Evolutionary conservation across 92 coral and sea anemone genomes (phyloP).

Genomic region (Nematostella vectensis): DNA sequence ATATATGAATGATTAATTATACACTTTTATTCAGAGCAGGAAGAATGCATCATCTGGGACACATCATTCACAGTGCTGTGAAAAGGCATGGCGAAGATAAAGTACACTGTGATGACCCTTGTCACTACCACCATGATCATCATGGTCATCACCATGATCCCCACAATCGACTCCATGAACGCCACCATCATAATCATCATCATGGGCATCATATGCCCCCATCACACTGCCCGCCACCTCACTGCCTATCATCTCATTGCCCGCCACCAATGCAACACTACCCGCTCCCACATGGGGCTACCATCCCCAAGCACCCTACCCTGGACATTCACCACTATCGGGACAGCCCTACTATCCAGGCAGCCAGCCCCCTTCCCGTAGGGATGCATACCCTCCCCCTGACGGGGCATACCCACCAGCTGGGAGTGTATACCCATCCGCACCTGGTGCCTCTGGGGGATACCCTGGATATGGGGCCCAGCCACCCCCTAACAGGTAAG

Average conservation of each 20-base stretch:
- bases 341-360: not conserved
- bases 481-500: not conserved
- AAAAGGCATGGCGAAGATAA: too few species aligned
- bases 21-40: too few species aligned
- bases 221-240: not conserved
- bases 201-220: not conserved
- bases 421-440: too few species aligned
- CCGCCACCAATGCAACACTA: not conserved
- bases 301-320: not conserved
- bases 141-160: conserved; percentile 1
- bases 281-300: not conserved
- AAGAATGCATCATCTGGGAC: not conserved
- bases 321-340: not conserved
- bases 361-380: not conserved
- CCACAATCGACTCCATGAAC: not conserved
- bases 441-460: too few species aligned
- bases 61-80: not conserved
- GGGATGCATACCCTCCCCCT: not conserved
- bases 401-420: too few species aligned
- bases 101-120: too few species aligned
- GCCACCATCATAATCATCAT: not conserved
- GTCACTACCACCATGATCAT: too few species aligned
- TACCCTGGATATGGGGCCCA: not conserved
- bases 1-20: too few species aligned
- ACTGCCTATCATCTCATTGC: not conserved